Percentiles rank a stretch among this genome's conserved stretches.
These are phyloP conservation scores for Nemotelus pantherinus DNA, from an alignment of 2,888 invertebrate genomes.

Conservation along the genomic window DNA sequence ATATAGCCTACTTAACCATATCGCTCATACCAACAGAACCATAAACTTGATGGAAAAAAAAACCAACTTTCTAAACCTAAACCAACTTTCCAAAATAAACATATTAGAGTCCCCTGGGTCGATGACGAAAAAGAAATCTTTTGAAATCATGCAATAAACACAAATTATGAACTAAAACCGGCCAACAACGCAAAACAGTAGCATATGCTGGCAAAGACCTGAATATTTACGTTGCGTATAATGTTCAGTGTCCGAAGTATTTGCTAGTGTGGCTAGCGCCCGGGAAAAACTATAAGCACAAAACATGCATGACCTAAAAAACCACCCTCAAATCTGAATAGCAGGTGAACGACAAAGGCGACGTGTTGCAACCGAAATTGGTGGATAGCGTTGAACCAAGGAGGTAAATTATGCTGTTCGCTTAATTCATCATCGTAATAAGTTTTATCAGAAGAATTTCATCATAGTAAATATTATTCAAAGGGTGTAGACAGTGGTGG, in stretches of 20 bases:
- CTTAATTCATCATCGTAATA: slow-evolving; percentile 13
- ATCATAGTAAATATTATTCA: not conserved
- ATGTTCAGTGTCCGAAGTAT: no score
- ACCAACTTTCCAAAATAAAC: not conserved
- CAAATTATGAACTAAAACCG: not conserved
- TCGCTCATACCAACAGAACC: no score
- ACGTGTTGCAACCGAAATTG: not conserved
- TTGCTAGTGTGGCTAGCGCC: not conserved
- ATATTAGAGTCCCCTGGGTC: not conserved
- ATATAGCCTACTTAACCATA: no score
- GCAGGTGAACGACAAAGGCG: not conserved
- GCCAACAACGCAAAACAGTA: not conserved
- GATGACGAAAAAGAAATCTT: not conserved
- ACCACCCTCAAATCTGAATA: slow-evolving; percentile 20
- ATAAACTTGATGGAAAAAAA: not conserved
- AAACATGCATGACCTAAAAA: slow-evolving; percentile 53
- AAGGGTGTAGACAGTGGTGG: no score
- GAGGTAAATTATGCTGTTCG: not conserved
- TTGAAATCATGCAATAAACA: not conserved
- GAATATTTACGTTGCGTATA: no score
- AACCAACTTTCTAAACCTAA: not conserved
- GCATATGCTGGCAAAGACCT: no score
- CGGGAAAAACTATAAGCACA: slow-evolving; percentile 36
- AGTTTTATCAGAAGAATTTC: not conserved
- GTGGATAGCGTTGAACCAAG: not conserved